phyloP scores from a whole-genome alignment of 2,797 vertebrate species.

The Cuculus canorus region DNA sequence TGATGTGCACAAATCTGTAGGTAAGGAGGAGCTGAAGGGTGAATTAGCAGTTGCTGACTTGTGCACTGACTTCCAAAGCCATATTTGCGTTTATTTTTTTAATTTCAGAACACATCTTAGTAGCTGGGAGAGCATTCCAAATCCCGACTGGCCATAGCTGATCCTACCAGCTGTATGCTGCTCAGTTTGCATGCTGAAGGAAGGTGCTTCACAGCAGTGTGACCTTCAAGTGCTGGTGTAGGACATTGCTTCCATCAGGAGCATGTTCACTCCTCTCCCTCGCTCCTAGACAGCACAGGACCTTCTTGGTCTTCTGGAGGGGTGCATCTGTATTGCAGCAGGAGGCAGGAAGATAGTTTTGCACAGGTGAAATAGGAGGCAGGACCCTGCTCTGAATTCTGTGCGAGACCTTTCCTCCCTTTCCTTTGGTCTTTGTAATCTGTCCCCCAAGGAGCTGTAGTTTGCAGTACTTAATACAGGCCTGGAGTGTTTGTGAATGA shows the following conservation, averaged over 20 bases:
- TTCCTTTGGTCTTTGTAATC: background rate
- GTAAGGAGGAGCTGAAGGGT: background rate
- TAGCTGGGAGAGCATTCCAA: background rate
- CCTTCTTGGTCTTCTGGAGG: background rate
- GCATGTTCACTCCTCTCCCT: background rate
- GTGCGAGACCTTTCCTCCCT: background rate
- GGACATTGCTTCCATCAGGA: background rate
- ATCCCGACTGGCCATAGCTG: background rate
- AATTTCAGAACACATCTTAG: background rate
- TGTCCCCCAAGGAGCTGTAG: background rate
- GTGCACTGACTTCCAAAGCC: background rate
- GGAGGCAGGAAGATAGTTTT: background rate
- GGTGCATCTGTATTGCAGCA: accelerated
- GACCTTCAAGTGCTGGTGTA: background rate
- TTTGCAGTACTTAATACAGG: background rate
- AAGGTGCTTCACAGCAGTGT: background rate
- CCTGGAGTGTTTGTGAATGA: background rate
- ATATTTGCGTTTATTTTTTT: background rate
- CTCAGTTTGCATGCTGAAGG: background rate
- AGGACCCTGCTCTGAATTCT: background rate
- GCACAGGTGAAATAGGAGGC: background rate
- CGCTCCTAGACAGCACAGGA: accelerated
- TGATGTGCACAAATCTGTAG: background rate
- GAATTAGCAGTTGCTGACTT: background rate
- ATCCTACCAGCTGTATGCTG: background rate